Evolutionary conservation across 2,113 vertebrate genomes (phyloP), one percentile per base, ranked within the genome.

Genomic region (Otus sunia): DNA sequence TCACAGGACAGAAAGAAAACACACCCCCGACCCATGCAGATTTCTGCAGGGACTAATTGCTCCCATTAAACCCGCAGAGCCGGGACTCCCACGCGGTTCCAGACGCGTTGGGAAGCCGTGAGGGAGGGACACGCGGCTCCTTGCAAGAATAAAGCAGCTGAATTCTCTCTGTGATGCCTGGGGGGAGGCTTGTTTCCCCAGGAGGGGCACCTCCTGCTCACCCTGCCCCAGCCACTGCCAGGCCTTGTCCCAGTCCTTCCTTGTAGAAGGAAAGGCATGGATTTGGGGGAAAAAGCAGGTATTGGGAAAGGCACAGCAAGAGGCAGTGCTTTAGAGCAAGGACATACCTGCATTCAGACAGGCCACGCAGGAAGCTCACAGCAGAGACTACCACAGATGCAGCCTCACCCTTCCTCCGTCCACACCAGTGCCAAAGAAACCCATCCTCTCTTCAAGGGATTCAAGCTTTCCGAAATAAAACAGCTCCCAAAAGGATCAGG

Each of bases 1-100:
- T 76, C 85, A 49, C 7, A 19, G 82, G 71, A 63, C 60, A 82
- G 82, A 88, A 88, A 86, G 74, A 68, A 92, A 92, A 73, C 7
- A 2, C 3, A 2, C 29, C 29, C 43, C 39, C 4, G 1, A 34
- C 7, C 58, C 74, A 0, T 15, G 78, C 58, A 19, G 39, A 25
- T 75, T 68, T 67, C 75, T 4, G 0, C 71, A 10, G 12, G 36
- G 49, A 37, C 92, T 95, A 92, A 94, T 96, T 93, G 86, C 53
- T 96, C 66, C 72, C 78, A 83, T 95, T 79, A 92, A 92, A 63
- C 34, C 32, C 69, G 0, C 2, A 2, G 5, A 76, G 84, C 74
- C 6, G 0, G 43, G 52, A 22, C 22, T 29, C 50, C 55, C 2
- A 0, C 15, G 0, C 5, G 0, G 58, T 45, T 50, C 75, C 77